Conservation (phyloP, 2,113 vertebrate genomes). For the Lota lota region DNA sequence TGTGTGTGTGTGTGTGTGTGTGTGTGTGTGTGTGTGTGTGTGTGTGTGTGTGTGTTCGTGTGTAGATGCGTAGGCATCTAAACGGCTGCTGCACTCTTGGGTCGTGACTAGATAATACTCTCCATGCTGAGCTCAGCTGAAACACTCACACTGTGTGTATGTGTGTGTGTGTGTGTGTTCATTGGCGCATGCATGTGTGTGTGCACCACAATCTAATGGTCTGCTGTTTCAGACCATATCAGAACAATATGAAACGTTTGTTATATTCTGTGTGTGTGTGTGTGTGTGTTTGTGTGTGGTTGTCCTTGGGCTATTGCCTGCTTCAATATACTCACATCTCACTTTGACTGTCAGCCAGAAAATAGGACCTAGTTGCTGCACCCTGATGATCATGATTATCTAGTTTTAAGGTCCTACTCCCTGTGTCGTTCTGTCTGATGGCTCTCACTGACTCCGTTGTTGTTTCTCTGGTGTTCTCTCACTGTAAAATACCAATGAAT, state of each 20-base stretch:
- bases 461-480: not conserved
- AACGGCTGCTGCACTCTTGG: slow-evolving; percentile 15
- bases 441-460: not conserved
- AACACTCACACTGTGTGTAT: slow-evolving; percentile 34
- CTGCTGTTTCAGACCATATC: not conserved
- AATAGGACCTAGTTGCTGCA: too few species aligned
- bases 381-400: too few species aligned
- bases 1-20: not conserved
- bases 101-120: slow-evolving; percentile 58
- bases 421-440: too few species aligned
- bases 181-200: not conserved
- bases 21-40: not conserved
- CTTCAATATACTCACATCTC: too few species aligned
- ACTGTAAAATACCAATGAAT: not conserved
- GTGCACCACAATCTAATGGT: not conserved
- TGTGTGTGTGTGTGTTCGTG: not conserved
- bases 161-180: slow-evolving; percentile 1
- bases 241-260: slow-evolving; percentile 9
- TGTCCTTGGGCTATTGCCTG: too few species aligned
- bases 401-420: too few species aligned
- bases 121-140: slow-evolving; percentile 36
- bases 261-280: not conserved
- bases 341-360: too few species aligned
- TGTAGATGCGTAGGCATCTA: slow-evolving; percentile 13
- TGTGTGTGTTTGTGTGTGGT: not conserved